These are phyloP conservation scores for Caprella mutica DNA, from an alignment of 2,888 invertebrate genomes.

Conservation along the genomic window DNA sequence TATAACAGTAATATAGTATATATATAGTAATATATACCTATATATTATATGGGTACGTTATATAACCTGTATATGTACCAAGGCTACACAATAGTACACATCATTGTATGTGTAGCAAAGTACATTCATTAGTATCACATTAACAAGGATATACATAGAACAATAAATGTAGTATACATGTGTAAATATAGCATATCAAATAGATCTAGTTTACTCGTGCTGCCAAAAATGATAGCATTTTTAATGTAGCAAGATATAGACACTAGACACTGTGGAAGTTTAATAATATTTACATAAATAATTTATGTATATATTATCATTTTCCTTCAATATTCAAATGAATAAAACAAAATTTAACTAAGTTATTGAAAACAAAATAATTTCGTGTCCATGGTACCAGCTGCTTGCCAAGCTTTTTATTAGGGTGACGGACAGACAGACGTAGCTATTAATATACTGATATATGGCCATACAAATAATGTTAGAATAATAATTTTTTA, in stretches of 20 bases:
- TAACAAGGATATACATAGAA: background rate
- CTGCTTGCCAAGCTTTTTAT: background rate
- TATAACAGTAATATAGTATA: no score
- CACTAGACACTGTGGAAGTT: constrained; percentile 5
- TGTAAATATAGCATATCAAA: background rate
- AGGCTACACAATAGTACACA: background rate
- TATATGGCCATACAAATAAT: constrained; percentile 8
- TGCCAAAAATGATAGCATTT: background rate
- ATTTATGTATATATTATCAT: constrained; percentile 3
- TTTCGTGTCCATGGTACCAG: no score
- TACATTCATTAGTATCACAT: background rate
- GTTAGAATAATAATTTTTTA: background rate
- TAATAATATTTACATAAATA: constrained; percentile 12
- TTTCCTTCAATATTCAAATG: background rate
- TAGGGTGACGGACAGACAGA: background rate
- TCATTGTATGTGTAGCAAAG: background rate
- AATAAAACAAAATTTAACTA: no score
- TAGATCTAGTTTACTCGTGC: no score
- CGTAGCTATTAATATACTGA: background rate
- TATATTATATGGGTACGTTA: constrained; percentile 1
- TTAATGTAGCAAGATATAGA: background rate
- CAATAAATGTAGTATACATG: background rate
- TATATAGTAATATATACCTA: constrained; percentile 13
- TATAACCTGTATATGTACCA: constrained; percentile 9
- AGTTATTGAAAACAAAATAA: no score